phyloP scores from a whole-genome alignment of 1,140 invertebrate species.

The Apis laboriosa region DNA sequence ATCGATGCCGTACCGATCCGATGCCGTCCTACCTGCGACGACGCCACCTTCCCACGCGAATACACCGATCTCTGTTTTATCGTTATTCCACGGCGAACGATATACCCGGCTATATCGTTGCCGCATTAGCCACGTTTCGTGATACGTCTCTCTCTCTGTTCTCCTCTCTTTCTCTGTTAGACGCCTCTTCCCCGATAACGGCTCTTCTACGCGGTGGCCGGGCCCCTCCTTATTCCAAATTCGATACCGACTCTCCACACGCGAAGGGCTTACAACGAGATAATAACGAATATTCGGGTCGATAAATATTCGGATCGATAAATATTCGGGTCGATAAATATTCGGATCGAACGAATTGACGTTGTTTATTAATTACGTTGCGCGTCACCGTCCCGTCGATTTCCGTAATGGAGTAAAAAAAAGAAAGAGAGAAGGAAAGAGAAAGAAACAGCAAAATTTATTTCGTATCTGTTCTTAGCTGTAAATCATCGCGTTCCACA shows the following conservation, averaged over 20 bases:
- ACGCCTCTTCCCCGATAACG: neutral
- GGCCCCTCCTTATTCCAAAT: slow-evolving; percentile 43
- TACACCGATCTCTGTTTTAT: slow-evolving; percentile 58
- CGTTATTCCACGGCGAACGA: slow-evolving; percentile 40
- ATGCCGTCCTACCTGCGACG: slow-evolving; percentile 59
- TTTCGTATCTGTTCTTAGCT: no score
- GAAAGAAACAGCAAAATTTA: no score
- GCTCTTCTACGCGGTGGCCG: slow-evolving; percentile 20
- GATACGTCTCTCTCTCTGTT: slow-evolving; percentile 8
- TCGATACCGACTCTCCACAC: slow-evolving; percentile 26
- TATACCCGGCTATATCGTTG: neutral
- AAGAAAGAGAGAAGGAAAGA: no score
- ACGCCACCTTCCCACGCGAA: slow-evolving; percentile 63
- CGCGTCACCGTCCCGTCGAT: no score
- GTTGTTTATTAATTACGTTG: no score
- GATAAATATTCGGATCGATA: no score
- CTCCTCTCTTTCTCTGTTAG: slow-evolving; percentile 38
- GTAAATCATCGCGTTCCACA: no score
- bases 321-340: no score
- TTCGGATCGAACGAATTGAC: no score
- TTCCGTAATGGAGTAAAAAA: no score
- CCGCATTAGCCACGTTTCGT: slow-evolving; percentile 31
- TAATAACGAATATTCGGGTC: no score
- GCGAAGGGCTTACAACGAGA: no score
- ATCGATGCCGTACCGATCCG: slow-evolving; percentile 59